Evolutionary conservation across 2,888 invertebrate species (phyloP).

Genomic region (Drosophila vallismaia): DNA sequence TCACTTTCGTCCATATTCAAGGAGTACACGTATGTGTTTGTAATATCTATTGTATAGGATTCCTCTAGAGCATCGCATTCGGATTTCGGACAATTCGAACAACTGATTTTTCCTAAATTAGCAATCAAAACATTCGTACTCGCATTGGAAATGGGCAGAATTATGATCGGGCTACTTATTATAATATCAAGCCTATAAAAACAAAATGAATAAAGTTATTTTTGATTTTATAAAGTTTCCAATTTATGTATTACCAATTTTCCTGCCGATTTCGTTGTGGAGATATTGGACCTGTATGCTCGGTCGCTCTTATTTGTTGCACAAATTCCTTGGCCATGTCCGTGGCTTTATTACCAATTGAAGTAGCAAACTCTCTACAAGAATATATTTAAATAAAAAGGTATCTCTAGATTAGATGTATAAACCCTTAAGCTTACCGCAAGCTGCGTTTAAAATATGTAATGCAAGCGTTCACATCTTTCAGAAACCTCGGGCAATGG

Average conservation of each 20-base stretch:
- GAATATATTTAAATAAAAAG: not conserved
- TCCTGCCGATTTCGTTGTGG: constrained; percentile 25
- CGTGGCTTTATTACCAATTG: constrained; percentile 94
- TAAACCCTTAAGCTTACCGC: constrained; percentile 68
- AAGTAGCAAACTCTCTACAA: constrained; percentile 90
- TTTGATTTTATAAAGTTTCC: not conserved
- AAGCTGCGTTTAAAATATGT: constrained; percentile 94
- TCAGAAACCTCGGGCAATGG: constrained; percentile 93
- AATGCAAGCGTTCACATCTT: constrained; percentile 94
- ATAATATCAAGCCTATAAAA: constrained; percentile 88
- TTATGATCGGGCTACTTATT: constrained; percentile 95
- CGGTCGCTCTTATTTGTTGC: constrained; percentile 85
- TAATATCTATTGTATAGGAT: constrained; percentile 88
- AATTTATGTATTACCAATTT: constrained; percentile 45
- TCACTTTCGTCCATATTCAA: constrained; percentile 86
- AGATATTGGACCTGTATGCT: constrained; percentile 43
- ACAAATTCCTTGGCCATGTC: constrained; percentile 97
- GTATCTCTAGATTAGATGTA: not conserved
- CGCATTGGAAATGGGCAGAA: constrained; percentile 91
- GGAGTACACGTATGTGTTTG: constrained; percentile 95
- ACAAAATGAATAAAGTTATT: not conserved
- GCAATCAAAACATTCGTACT: constrained; percentile 94
- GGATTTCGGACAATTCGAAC: constrained; percentile 79
- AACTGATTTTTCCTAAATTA: constrained; percentile 94
- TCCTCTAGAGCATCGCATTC: constrained; percentile 51